Evolutionary conservation across 2,888 invertebrate genomes (phyloP).

Genomic region (Aleiodes testaceus): DNA sequence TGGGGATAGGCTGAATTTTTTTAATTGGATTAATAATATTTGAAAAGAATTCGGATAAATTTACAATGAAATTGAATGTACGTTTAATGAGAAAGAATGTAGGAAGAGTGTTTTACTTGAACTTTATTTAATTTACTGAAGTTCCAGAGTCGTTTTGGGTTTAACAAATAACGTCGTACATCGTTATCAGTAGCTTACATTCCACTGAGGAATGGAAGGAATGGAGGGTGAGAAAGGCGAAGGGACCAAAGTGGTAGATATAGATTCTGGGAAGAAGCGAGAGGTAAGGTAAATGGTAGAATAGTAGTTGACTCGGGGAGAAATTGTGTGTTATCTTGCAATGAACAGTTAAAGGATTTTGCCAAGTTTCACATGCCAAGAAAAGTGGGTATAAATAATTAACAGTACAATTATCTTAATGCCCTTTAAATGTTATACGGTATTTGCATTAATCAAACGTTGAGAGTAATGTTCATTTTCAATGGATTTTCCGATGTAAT

Average conservation of each 20-base stretch:
- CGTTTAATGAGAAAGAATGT: not conserved
- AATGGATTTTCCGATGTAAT: not conserved
- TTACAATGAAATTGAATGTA: no score
- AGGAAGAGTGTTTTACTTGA: not conserved
- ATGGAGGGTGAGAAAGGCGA: not conserved
- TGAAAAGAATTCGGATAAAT: no score
- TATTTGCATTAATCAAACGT: slow-evolving; percentile 13
- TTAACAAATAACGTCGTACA: slow-evolving; percentile 30
- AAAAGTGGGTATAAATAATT: slow-evolving; percentile 21
- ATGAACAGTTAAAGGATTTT: slow-evolving; percentile 25
- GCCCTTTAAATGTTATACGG: slow-evolving; percentile 1
- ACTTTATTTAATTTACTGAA: not conserved
- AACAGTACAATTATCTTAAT: slow-evolving; percentile 28
- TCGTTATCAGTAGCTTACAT: slow-evolving; percentile 28
- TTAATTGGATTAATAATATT: no score
- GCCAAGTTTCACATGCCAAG: slow-evolving; percentile 20
- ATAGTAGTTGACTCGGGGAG: slow-evolving; percentile 17
- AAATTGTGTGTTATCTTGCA: slow-evolving; percentile 21
- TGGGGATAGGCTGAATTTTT: no score
- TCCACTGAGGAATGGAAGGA: slow-evolving; percentile 13
- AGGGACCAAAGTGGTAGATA: no score
- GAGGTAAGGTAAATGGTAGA: slow-evolving; percentile 1
- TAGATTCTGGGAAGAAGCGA: no score
- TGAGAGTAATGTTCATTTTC: not conserved
- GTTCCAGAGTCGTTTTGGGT: slow-evolving; percentile 1